Evolutionary conservation across 2,797 vertebrate species (phyloP).

Genomic region (Silurus aristotelis): DNA sequence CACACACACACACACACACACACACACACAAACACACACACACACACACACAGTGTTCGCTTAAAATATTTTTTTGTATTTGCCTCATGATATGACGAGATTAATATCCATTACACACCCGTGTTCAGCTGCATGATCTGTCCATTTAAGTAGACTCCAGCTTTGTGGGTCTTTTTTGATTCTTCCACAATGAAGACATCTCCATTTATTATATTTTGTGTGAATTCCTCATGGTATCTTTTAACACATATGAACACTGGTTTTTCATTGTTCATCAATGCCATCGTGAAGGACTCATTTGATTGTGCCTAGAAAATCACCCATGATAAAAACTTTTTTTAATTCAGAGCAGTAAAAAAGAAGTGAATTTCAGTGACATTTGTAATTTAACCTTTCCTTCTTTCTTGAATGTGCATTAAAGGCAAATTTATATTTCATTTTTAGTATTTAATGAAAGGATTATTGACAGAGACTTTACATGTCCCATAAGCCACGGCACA

Average conservation of each 20-base stretch:
- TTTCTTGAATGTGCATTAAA: no score
- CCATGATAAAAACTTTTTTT: no score
- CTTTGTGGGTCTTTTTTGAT: neutral
- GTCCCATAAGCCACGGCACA: no score
- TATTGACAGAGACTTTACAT: no score
- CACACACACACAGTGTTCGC: neutral
- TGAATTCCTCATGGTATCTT: neutral
- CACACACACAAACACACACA: neutral
- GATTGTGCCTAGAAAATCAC: neutral
- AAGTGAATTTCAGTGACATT: no score
- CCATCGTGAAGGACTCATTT: neutral
- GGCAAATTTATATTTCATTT: no score
- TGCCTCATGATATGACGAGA: neutral
- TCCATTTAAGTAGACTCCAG: neutral
- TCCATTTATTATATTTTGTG: neutral
- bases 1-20: neutral
- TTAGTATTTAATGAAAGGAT: no score
- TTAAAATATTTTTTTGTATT: neutral
- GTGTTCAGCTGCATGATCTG: neutral
- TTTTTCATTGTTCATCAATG: neutral
- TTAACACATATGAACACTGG: neutral
- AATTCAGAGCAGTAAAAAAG: no score
- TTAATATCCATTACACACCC: neutral
- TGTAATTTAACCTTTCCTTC: no score
- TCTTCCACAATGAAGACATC: neutral